Conservation (phyloP, 2,113 vertebrate species). For the Semicossyphus pulcher region DNA sequence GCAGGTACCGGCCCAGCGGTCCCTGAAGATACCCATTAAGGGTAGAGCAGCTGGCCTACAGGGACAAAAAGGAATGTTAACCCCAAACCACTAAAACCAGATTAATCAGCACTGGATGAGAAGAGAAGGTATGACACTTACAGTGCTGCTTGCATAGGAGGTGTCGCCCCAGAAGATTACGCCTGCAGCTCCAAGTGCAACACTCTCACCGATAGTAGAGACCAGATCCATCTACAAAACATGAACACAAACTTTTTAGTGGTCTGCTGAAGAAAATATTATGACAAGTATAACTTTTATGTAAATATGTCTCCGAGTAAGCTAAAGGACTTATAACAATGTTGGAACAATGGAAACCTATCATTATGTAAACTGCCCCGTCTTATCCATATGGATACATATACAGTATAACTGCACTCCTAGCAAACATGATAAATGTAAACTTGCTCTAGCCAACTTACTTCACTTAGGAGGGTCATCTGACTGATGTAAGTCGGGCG, state of each 20-base stretch:
- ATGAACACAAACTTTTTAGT: conserved; percentile 37
- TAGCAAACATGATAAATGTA: background rate
- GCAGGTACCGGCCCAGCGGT: conserved; percentile 88
- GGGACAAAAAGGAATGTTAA: conserved; percentile 1
- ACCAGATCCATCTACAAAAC: conserved; percentile 82
- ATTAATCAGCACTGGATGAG: background rate
- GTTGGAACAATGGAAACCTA: too few species aligned
- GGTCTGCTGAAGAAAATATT: background rate
- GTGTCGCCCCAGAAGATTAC: conserved; percentile 87
- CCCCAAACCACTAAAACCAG: background rate
- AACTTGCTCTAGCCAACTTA: conserved; percentile 54
- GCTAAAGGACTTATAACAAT: too few species aligned
- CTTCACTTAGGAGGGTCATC: conserved; percentile 78
- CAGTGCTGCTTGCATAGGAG: conserved; percentile 80
- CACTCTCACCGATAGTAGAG: conserved; percentile 87
- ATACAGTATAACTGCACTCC: too few species aligned
- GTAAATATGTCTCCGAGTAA: too few species aligned
- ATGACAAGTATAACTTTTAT: background rate
- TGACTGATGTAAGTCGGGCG: conserved; percentile 83
- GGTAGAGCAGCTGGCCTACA: conserved; percentile 86
- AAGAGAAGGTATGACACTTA: conserved; percentile 62
- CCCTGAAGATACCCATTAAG: conserved; percentile 88
- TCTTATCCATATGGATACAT: too few species aligned
- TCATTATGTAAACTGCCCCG: too few species aligned
- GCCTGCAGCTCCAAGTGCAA: conserved; percentile 86